Conservation (phyloP, 2,113 vertebrate genomes). For the Pontoporia blainvillei region DNA sequence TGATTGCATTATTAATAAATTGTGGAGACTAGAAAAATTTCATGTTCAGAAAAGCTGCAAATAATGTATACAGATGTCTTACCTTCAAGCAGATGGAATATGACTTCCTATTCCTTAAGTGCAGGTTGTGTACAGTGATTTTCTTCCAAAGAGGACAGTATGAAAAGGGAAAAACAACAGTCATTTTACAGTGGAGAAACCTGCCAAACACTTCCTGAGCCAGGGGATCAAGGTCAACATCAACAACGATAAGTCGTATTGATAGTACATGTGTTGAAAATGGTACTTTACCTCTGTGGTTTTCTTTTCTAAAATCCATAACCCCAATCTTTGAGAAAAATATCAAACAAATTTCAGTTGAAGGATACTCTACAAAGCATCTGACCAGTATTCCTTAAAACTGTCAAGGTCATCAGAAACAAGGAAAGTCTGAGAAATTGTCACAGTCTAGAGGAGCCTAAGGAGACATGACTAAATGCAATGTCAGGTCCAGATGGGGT, state of each 20-base stretch:
- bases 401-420: neutral
- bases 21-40: neutral
- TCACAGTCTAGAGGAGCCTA: neutral
- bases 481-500: neutral
- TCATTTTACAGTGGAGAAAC: neutral
- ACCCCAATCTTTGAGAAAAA: constrained; percentile 30
- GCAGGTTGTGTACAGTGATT: neutral
- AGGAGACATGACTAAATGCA: neutral
- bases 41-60: neutral
- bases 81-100: neutral
- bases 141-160: neutral
- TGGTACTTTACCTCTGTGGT: neutral
- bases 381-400: neutral
- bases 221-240: neutral
- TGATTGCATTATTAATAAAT: neutral
- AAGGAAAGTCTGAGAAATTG: neutral
- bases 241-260: neutral
- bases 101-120: neutral
- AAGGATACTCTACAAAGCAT: neutral
- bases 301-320: neutral
- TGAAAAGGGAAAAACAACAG: neutral
- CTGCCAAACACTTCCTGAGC: neutral
- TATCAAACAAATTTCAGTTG: neutral
- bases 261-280: neutral
- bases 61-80: neutral